Base-by-base conservation (phyloP, 2,888 invertebrate genomes). In the Caenorhabditis doughertyi region DNA sequence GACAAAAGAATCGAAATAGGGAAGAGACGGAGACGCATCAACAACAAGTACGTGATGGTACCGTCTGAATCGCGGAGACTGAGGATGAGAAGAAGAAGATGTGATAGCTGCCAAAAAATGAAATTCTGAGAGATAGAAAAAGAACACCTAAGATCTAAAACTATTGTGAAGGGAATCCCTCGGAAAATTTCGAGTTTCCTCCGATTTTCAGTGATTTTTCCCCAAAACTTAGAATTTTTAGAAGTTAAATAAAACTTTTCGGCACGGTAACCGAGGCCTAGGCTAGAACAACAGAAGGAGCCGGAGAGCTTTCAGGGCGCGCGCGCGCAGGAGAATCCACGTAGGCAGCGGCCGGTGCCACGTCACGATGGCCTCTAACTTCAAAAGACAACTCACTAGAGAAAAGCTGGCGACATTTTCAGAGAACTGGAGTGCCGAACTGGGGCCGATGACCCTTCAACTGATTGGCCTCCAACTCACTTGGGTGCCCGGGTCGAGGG, bases 11-110 rank as follows among this genome's bases (percentile, higher is more conserved):
- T n/a, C 55, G 27, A 53, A 16, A 53, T 4, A 49, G 32, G 11
- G 18, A 49, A 55, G 65, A 72, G 42, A 71, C 65, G 44, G 49
- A 67, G 62, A 71, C 80, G 47, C 29, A 25, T 18, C 53, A 18
- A 76, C 74, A 51, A 21, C 71, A 67, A 73, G 79, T 80, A 80
- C 79, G 79, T 73, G 67, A 73, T 80, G 79, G 79, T 80, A 80
- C 79, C 58, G 62, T 51, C 29, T 47, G 44, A 47, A 47, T 47
- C 8, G 35, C 32, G 60, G 35, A 51, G 47, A 35, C 23, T 16
- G 18, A 23, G 55, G 55, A 39, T 16, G 29, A 56, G 49, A n/a
- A 44, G 55, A 25, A 70, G 47, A 39, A 29, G 13, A 8, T 1
- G 42, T 5, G 49, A 71, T 32, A 7, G 4, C 9, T 32, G 32